Evolutionary conservation across 2,113 vertebrate species (phyloP).

Genomic region (Poeciliopsis retropinna): DNA sequence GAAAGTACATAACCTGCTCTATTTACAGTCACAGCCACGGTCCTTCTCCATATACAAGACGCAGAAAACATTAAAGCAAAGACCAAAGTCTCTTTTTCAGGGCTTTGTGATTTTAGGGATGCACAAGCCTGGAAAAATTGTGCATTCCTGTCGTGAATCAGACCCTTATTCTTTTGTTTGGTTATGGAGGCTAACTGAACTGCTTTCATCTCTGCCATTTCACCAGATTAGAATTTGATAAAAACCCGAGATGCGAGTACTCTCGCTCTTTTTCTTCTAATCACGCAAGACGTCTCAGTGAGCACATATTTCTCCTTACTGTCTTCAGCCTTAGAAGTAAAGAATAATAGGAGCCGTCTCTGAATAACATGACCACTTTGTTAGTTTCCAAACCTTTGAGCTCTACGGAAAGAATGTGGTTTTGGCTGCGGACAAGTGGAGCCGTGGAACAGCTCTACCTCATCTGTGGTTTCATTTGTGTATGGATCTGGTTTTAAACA

Average conservation of each 20-base stretch:
- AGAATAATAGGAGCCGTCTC: slow-evolving; percentile 3
- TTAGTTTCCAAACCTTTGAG: slow-evolving; percentile 19
- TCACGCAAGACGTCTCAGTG: background rate
- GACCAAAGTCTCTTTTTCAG: background rate
- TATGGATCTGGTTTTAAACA: slow-evolving; percentile 43
- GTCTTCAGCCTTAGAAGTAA: background rate
- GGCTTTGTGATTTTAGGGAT: no score
- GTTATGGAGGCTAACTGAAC: slow-evolving; percentile 54
- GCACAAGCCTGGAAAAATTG: background rate
- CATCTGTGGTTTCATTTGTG: slow-evolving; percentile 38
- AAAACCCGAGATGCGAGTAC: slow-evolving; percentile 42
- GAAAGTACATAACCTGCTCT: no score
- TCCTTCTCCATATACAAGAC: no score
- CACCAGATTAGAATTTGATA: slow-evolving; percentile 65
- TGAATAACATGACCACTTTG: slow-evolving; percentile 3
- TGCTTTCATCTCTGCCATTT: slow-evolving; percentile 45
- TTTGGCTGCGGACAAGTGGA: slow-evolving; percentile 15
- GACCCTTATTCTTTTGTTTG: slow-evolving; percentile 40
- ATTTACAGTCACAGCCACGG: no score
- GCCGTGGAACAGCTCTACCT: slow-evolving; percentile 29
- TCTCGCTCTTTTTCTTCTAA: background rate
- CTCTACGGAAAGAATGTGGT: background rate
- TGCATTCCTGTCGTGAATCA: background rate
- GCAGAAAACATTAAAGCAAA: background rate
- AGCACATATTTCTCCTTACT: background rate